Base-by-base conservation (phyloP, 2,888 invertebrate genomes). In the Hydrotaea cyrtoneurina region DNA sequence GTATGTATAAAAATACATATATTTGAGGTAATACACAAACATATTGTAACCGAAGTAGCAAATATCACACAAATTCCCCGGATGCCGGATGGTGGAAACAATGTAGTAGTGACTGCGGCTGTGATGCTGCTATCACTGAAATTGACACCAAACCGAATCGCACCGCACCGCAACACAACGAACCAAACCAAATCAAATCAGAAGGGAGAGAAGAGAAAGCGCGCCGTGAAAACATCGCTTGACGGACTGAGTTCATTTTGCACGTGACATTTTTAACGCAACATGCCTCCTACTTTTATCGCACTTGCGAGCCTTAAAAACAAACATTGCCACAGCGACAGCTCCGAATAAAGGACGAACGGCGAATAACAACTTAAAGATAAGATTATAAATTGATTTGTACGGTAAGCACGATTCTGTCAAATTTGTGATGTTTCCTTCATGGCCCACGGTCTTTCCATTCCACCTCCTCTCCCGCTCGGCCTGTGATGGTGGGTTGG, bases 301-400 rank as follows among this genome's bases (percentile, higher is more conserved):
- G 50, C 31, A 76, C 76, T 23, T 66, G 36, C 31, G 36, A 76
- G 66, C 10, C 23, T 39, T 8, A 31, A 39, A 10, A 64, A 39
- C 43, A 69, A 75, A 50, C 46, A 31, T 8, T 15, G 39, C 39
- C 59, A 15, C 75, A 26, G 21, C 36, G 4, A 5, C 19, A 55
- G 19, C n/a, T 19, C 19, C 36, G n/a, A 55, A 55, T 36, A 46
- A 46, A 69, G 43, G 43, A 46, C 69, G 43, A 43, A 46, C 26
- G 4, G 5, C 62, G 62, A 17, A 31, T n/a, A 73, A 36, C 53
- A 26, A 57, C 57, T 50, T 39, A 17, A 53, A 73, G 57, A 57
- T 57, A 73, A 73, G 55, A 59, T 71, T 78, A 78, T 80, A 80
- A 77, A 83, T 83, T 83, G 80, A 80, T 80, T 73, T 83, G 50